phyloP scores from a whole-genome alignment of 2,888 invertebrate genomes.

The Trachelus troglodyta region DNA sequence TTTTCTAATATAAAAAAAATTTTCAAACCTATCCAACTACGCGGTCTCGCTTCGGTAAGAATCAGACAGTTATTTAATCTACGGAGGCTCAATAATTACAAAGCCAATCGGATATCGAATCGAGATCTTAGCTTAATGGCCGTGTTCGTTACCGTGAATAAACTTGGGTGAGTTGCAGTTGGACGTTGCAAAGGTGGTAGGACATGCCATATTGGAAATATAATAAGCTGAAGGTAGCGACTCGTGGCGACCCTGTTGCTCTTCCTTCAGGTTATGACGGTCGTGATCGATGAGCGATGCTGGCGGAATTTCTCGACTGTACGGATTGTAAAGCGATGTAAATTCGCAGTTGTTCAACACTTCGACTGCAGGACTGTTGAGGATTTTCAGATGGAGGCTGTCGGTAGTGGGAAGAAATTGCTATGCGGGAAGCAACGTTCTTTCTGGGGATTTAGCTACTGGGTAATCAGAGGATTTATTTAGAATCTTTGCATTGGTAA shows the following conservation, averaged over 20 bases:
- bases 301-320: not conserved
- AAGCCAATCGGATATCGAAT: slow-evolving; percentile 36
- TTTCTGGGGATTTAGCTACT: not conserved
- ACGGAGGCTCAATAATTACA: slow-evolving; percentile 34
- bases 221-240: not conserved
- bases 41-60: slow-evolving; percentile 9
- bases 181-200: not conserved
- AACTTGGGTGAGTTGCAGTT: not conserved
- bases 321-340: not conserved
- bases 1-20: not conserved
- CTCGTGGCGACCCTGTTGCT: not conserved
- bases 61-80: slow-evolving; percentile 31
- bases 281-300: not conserved
- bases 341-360: not conserved
- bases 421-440: not conserved
- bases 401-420: not conserved
- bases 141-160: not conserved
- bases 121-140: slow-evolving; percentile 6
- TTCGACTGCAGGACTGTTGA: not conserved
- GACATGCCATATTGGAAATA: not conserved
- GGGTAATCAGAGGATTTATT: not conserved
- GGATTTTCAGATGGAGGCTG: not conserved
- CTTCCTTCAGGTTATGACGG: not conserved
- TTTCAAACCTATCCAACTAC: not conserved
- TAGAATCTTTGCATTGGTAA: not conserved